These are phyloP conservation scores for Phymorhynchus buccinoides DNA, from an alignment of 1,140 invertebrate species.

Conservation along the genomic window DNA sequence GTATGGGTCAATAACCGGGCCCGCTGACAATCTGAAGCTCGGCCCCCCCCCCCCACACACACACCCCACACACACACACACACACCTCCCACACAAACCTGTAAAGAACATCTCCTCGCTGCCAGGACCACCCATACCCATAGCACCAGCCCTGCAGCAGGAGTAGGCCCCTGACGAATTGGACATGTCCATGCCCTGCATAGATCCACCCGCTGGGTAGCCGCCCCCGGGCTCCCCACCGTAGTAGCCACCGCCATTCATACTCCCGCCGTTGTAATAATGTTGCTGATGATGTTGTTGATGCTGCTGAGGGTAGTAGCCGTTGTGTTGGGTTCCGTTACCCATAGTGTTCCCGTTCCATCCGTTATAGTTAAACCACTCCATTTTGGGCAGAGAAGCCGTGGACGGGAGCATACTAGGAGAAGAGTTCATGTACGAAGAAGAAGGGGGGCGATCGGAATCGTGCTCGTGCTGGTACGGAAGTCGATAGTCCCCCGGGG, in stretches of 20 bases:
- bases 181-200: constrained; percentile 2
- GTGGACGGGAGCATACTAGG: background rate
- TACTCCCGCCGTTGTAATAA: background rate
- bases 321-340: background rate
- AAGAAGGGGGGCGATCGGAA: too few relatives aligned
- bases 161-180: background rate
- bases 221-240: background rate
- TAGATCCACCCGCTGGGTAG: too few relatives aligned
- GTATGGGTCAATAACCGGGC: too few relatives aligned
- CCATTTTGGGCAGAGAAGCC: background rate
- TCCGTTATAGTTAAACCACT: constrained; percentile 6
- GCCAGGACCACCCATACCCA: too few relatives aligned
- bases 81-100: background rate
- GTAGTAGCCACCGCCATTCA: background rate
- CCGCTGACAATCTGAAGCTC: too few relatives aligned
- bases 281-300: too few relatives aligned
- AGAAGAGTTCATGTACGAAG: too few relatives aligned
- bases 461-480: too few relatives aligned
- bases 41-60: background rate
- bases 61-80: constrained; percentile 5
- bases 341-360: background rate
- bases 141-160: background rate
- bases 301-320: background rate
- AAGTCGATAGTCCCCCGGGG: too few relatives aligned
- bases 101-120: constrained; percentile 7